These are phyloP conservation scores for Caenorhabditis sulstoni DNA, from an alignment of 2,888 invertebrate genomes.

Conservation along the genomic window DNA sequence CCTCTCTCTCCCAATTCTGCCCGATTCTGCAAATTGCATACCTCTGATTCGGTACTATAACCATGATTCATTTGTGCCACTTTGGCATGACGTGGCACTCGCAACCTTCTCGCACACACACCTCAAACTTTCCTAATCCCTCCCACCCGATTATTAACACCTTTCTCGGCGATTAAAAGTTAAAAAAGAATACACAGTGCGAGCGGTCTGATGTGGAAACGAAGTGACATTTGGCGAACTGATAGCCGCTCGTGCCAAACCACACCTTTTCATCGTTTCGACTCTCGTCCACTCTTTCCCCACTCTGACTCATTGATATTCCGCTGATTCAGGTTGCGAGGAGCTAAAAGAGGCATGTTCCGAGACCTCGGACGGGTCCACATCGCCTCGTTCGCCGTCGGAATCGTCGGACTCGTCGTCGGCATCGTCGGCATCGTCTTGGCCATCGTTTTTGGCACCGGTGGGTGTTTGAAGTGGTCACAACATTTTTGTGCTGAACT, in stretches of 20 bases:
- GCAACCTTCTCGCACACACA: no score
- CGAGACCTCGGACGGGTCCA: constrained; percentile 52
- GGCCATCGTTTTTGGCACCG: constrained; percentile 59
- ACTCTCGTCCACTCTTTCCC: neutral
- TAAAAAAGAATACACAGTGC: constrained; percentile 47
- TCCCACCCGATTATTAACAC: constrained; percentile 33
- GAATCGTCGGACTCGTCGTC: constrained; percentile 44
- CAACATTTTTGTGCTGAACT: no score
- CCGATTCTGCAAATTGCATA: no score
- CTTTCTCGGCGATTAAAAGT: constrained; percentile 43
- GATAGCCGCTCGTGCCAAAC: constrained; percentile 22
- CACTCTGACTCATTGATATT: constrained; percentile 15
- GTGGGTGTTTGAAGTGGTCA: constrained; percentile 11
- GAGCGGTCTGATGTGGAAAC: neutral
- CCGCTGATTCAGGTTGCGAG: constrained; percentile 16
- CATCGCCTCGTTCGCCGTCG: constrained; percentile 57
- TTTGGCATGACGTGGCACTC: constrained; percentile 8
- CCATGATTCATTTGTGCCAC: no score
- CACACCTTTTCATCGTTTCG: constrained; percentile 19
- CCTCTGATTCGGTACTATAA: no score
- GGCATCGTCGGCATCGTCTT: constrained; percentile 55
- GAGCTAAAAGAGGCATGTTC: constrained; percentile 26
- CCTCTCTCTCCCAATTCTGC: neutral
- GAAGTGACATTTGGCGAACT: constrained; percentile 33
- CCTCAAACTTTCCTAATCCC: constrained; percentile 20